Conservation (phyloP, 2,888 invertebrate species). For the Drosophila borealis region DNA sequence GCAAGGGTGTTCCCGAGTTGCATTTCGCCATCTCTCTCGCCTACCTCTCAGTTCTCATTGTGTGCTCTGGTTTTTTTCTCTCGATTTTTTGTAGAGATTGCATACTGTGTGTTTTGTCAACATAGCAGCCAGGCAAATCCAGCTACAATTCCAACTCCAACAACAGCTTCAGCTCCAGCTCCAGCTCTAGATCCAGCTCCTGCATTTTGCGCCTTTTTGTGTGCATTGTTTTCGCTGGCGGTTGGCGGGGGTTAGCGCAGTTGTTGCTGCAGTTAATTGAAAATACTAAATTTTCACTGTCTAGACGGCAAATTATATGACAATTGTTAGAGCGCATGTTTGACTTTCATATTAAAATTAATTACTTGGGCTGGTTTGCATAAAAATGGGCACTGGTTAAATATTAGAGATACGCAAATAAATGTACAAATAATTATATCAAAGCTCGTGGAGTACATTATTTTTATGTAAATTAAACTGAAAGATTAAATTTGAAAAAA, state of each 20-base stretch:
- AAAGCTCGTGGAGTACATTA: constrained; percentile 20
- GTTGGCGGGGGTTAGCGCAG: constrained; percentile 42
- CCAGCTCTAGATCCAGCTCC: constrained; percentile 17
- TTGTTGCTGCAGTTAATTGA: constrained; percentile 83
- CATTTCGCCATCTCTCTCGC: constrained; percentile 15
- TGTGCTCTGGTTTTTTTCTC: neutral
- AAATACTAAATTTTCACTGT: constrained; percentile 84
- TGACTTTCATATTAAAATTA: constrained; percentile 82
- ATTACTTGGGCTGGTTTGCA: constrained; percentile 76
- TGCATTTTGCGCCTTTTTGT: constrained; percentile 75
- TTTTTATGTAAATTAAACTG: neutral
- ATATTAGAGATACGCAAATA: constrained; percentile 37
- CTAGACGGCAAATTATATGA: constrained; percentile 85
- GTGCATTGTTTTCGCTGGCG: constrained; percentile 61
- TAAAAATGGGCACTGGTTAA: constrained; percentile 56
- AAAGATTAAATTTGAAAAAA: neutral
- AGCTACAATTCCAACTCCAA: constrained; percentile 32
- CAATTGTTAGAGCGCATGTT: constrained; percentile 82
- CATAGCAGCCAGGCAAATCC: constrained; percentile 42
- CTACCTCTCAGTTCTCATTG: constrained; percentile 9
- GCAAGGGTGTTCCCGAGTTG: constrained; percentile 46
- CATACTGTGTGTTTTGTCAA: constrained; percentile 62
- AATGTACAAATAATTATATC: neutral
- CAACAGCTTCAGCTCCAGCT: constrained; percentile 23
- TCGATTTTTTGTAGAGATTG: constrained; percentile 4